A percentile compares a stretch with the other conserved stretches of the same genome.
Conservation (phyloP, 2,888 invertebrate genomes). For the Andrena praecox region DNA sequence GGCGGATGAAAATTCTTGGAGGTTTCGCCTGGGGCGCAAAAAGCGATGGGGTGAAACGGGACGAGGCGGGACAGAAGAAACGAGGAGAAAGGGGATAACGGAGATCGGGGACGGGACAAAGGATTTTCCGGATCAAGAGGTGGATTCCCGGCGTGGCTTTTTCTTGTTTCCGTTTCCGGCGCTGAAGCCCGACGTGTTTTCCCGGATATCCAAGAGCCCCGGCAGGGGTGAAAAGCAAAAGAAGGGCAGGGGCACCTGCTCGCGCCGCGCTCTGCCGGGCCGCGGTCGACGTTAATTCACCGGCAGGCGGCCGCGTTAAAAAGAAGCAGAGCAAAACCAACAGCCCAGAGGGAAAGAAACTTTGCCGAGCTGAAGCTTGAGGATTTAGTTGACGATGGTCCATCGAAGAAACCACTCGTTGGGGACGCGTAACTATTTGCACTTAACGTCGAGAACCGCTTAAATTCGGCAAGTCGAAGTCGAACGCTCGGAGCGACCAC, state of each 20-base stretch:
- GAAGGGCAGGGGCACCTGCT: not conserved
- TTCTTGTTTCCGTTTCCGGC: slow-evolving; percentile 52
- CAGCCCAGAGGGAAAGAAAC: not conserved
- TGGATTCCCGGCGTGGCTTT: slow-evolving; percentile 48
- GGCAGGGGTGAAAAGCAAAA: not conserved
- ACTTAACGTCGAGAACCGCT: too few relatives aligned
- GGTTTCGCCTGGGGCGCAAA: not conserved
- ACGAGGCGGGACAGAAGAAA: slow-evolving; percentile 8
- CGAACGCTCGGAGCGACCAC: too few relatives aligned
- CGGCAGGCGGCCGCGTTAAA: not conserved
- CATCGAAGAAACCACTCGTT: too few relatives aligned
- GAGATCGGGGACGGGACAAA: slow-evolving; percentile 38
- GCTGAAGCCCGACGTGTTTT: slow-evolving; percentile 26
- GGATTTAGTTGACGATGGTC: too few relatives aligned
- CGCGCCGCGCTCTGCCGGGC: not conserved
- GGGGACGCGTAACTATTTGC: too few relatives aligned
- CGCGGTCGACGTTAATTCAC: slow-evolving; percentile 19
- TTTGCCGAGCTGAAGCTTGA: not conserved
- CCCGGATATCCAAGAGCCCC: slow-evolving; percentile 10
- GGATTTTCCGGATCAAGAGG: slow-evolving; percentile 38
- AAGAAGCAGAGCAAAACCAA: not conserved
- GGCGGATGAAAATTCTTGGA: slow-evolving; percentile 11
- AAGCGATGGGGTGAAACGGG: not conserved
- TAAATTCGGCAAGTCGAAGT: too few relatives aligned
- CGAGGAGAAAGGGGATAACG: not conserved